phyloP scores from a whole-genome alignment of 1,140 invertebrate genomes.

The Euura saliciscinereae region DNA sequence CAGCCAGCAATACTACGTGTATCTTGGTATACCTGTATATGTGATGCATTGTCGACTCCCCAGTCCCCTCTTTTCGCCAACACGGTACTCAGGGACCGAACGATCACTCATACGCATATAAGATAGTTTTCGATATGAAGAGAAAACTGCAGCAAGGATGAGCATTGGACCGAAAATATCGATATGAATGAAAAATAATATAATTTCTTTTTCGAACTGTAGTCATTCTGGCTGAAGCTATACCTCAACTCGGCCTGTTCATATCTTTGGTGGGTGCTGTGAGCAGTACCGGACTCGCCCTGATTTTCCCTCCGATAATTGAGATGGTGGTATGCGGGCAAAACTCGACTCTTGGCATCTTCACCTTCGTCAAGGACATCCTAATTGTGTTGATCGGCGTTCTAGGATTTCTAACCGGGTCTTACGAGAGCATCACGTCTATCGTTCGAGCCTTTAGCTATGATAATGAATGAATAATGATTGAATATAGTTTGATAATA shows the following conservation, averaged over 20 bases:
- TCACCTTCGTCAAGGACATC: conserved; percentile 65
- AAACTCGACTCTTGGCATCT: conserved; percentile 52
- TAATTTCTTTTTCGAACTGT: conserved; percentile 41
- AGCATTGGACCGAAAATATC: too few relatives aligned
- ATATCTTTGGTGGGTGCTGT: conserved; percentile 91
- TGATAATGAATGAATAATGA: background rate
- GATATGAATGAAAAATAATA: conserved; percentile 11
- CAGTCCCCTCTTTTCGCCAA: too few relatives aligned
- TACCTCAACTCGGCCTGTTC: conserved; percentile 84
- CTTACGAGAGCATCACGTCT: conserved; percentile 71
- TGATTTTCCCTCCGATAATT: conserved; percentile 88
- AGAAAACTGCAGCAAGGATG: too few relatives aligned
- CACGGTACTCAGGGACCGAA: too few relatives aligned
- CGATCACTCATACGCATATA: too few relatives aligned
- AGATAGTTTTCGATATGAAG: too few relatives aligned
- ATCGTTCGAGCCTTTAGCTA: conserved; percentile 60
- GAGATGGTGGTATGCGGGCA: conserved; percentile 72
- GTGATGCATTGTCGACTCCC: too few relatives aligned
- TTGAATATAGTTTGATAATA: background rate
- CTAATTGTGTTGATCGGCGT: conserved; percentile 73
- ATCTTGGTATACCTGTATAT: too few relatives aligned
- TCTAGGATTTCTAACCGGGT: conserved; percentile 74
- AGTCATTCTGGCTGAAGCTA: conserved; percentile 81
- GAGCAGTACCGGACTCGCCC: conserved; percentile 83
- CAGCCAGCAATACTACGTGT: too few relatives aligned